Evolutionary conservation across 1,140 invertebrate species (phyloP).

Genomic region (Drosophila azteca): DNA sequence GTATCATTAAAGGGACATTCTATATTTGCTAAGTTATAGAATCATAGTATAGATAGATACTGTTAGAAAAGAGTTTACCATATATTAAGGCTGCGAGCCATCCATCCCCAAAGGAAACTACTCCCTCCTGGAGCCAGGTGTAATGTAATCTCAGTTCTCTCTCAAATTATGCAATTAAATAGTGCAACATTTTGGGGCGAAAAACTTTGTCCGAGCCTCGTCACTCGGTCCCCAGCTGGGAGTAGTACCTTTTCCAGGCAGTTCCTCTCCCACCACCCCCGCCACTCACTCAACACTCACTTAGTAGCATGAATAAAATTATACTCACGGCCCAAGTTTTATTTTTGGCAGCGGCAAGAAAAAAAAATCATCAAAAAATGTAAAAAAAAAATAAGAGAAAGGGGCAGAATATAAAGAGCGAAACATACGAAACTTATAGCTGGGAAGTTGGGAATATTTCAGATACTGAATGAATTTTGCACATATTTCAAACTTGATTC

Average conservation of each 20-base stretch:
- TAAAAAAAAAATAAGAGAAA: conserved; percentile 7
- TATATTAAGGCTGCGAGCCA: too few species aligned
- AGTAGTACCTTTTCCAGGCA: background rate
- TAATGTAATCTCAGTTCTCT: conserved; percentile 65
- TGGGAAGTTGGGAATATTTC: conserved; percentile 71
- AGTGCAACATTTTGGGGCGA: conserved; percentile 61
- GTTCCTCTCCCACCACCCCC: background rate
- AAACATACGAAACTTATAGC: conserved; percentile 65
- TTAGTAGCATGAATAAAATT: conserved; percentile 80
- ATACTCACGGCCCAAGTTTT: conserved; percentile 73
- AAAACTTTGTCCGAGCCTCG: conserved; percentile 53
- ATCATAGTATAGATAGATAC: too few species aligned
- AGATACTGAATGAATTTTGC: conserved; percentile 80
- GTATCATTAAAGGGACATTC: too few species aligned
- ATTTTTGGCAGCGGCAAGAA: conserved; percentile 51
- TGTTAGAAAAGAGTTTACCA: too few species aligned
- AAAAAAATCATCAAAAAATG: conserved; percentile 7
- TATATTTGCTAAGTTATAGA: too few species aligned
- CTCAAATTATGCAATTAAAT: conserved; percentile 79
- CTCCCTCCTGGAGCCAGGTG: conserved; percentile 8
- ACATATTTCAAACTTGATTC: conserved; percentile 79
- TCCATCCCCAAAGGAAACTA: too few species aligned
- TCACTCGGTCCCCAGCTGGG: background rate
- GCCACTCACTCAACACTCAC: conserved; percentile 69
- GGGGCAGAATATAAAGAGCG: conserved; percentile 11